phyloP scores from a whole-genome alignment of 2,888 invertebrate genomes.

The Stenoptilia bipunctidactyla region DNA sequence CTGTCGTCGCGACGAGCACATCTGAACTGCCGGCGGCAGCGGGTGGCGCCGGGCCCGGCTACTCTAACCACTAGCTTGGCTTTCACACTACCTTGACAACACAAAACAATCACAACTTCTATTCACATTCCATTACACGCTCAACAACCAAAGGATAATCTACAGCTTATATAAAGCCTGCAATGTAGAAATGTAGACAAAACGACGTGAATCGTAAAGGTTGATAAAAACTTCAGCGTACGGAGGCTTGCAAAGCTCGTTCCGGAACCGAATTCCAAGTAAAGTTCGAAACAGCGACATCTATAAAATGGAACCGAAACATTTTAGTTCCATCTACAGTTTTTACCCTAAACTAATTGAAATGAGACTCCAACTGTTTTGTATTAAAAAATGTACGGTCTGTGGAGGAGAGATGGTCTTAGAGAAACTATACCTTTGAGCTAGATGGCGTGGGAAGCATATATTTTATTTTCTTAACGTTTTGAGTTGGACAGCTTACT shows the following conservation, averaged over 20 bases:
- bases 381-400: no score
- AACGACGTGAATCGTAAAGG: background rate
- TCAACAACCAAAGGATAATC: background rate
- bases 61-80: background rate
- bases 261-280: background rate
- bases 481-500: no score
- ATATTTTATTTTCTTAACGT: no score
- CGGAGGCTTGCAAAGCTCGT: background rate
- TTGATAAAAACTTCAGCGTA: constrained; percentile 7
- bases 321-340: no score
- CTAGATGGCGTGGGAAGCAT: no score
- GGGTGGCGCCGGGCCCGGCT: constrained; percentile 31
- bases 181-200: constrained; percentile 21
- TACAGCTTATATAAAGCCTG: constrained; percentile 12
- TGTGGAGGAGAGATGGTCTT: no score
- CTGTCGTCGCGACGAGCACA: constrained; percentile 55
- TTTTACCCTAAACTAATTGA: no score
- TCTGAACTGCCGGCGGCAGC: constrained; percentile 48
- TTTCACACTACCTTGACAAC: background rate
- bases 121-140: constrained; percentile 17
- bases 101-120: background rate
- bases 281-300: background rate
- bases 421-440: no score
- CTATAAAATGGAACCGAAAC: background rate
- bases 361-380: no score